Evolutionary conservation across 2,888 invertebrate species (phyloP).

Genomic region (Pomacea canaliculata): DNA sequence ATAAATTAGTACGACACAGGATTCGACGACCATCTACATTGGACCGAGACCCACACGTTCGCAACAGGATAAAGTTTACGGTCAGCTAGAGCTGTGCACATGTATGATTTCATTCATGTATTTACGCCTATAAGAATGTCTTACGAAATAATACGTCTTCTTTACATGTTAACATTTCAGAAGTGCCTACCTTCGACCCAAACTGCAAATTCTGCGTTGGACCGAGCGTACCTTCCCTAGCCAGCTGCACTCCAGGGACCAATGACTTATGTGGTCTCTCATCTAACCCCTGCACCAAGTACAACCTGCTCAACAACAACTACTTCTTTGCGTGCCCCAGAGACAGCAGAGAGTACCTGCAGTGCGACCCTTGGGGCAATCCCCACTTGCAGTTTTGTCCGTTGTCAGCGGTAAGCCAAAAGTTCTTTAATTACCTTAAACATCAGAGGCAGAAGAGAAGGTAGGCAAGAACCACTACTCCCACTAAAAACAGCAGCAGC

Average conservation of each 20-base stretch:
- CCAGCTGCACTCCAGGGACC: neutral
- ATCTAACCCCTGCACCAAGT: constrained; percentile 41
- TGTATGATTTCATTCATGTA: no score
- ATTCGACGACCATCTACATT: no score
- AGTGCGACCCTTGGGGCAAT: constrained; percentile 45
- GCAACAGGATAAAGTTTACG: no score
- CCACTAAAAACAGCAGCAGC: no score
- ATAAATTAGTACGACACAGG: no score
- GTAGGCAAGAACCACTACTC: no score
- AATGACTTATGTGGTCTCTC: constrained; percentile 2
- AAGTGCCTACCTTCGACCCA: neutral
- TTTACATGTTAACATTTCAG: neutral
- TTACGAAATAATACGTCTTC: no score
- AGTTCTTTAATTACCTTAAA: neutral
- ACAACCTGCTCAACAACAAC: constrained; percentile 36
- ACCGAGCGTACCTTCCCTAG: neutral
- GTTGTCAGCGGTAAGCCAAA: constrained; percentile 26
- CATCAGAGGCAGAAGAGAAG: neutral
- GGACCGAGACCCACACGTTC: no score
- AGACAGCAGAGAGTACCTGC: constrained; percentile 40
- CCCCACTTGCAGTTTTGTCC: constrained; percentile 45
- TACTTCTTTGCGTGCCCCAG: constrained; percentile 45
- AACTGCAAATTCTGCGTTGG: constrained; percentile 6
- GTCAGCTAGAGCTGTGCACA: no score
- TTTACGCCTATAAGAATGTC: no score